Conservation (phyloP, 2,797 vertebrate species). For the Anguilla obscura region DNA sequence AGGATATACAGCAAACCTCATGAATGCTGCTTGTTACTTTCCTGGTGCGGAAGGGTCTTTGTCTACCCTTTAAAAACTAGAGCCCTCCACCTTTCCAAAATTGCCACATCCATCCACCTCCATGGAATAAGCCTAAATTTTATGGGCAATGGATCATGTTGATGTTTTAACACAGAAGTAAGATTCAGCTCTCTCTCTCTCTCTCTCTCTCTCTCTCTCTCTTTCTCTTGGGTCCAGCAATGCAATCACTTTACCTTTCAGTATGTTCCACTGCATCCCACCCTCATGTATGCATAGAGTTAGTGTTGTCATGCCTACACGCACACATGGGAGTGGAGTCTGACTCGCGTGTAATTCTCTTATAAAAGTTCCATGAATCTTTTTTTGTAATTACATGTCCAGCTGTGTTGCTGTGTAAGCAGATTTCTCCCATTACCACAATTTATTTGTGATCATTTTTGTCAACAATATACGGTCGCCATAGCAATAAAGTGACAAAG, state of each 20-base stretch:
- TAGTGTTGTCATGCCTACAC: neutral
- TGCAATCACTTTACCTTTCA: neutral
- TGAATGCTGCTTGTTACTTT: too few relatives aligned
- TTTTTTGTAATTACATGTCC: conserved; percentile 31
- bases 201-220: neutral
- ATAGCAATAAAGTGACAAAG: conserved; percentile 2
- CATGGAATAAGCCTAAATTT: neutral
- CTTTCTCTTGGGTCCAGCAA: neutral
- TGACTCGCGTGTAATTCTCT: neutral
- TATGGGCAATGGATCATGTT: neutral
- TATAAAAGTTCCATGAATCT: conserved; percentile 26
- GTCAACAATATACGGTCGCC: neutral
- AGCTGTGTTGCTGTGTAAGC: conserved; percentile 19
- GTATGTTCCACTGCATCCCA: neutral
- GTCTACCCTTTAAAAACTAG: too few relatives aligned
- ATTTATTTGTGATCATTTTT: neutral
- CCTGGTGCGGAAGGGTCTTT: too few relatives aligned
- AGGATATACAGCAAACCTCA: too few relatives aligned
- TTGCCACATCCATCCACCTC: too few relatives aligned
- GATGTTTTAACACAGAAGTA: neutral
- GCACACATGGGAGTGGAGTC: neutral
- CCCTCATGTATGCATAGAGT: neutral
- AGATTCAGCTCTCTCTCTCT: neutral
- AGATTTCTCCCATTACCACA: neutral
- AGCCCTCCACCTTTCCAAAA: too few relatives aligned